phyloP scores from a whole-genome alignment of 2,888 invertebrate genomes.

The Alviniconcha strummeri region DNA sequence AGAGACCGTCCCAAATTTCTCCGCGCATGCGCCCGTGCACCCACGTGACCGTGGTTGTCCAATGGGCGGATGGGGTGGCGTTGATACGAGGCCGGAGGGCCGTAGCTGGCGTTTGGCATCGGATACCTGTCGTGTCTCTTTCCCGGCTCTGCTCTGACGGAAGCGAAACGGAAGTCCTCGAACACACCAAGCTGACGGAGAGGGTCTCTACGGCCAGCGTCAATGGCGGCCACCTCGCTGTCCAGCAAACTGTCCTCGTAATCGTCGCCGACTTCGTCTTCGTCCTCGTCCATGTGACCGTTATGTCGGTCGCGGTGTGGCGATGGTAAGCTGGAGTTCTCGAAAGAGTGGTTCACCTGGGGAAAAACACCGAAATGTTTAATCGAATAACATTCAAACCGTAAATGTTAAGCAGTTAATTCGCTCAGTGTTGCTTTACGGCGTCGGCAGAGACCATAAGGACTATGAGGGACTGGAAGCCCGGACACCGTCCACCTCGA shows the following conservation, averaged over 20 bases:
- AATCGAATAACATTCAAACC: too few species aligned
- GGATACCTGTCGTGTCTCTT: background rate
- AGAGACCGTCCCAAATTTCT: constrained; percentile 15
- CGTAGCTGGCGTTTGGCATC: constrained; percentile 11
- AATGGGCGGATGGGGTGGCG: constrained; percentile 6
- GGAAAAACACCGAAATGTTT: too few species aligned
- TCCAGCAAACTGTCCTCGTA: constrained; percentile 41
- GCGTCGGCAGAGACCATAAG: too few species aligned
- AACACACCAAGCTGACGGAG: constrained; percentile 7
- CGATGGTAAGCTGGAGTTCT: background rate
- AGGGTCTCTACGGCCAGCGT: constrained; percentile 9
- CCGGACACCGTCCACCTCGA: too few species aligned
- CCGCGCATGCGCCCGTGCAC: constrained; percentile 30
- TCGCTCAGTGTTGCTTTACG: too few species aligned
- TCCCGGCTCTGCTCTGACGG: background rate
- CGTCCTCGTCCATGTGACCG: constrained; percentile 39
- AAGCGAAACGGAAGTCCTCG: background rate
- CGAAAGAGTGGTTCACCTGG: background rate
- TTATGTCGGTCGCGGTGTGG: background rate
- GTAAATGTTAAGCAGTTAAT: too few species aligned
- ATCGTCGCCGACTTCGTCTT: constrained; percentile 42
- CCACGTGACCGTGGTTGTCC: constrained; percentile 26
- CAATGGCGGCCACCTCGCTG: constrained; percentile 48
- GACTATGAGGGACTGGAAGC: too few species aligned
- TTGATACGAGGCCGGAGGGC: background rate